Conservation (phyloP, 2,797 vertebrate species). For the Leptatherina wallacei region DNA sequence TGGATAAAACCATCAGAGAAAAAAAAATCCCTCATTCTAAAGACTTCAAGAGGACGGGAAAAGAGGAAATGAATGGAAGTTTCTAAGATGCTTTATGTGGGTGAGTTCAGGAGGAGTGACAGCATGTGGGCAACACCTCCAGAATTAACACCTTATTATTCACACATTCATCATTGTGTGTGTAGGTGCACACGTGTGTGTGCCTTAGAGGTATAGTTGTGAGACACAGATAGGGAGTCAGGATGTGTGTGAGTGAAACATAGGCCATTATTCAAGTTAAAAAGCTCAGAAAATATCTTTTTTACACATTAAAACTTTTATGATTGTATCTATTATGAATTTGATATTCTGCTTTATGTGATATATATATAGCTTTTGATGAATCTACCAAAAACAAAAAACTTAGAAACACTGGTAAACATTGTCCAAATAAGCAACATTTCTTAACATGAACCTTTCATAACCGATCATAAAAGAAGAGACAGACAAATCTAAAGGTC, state of each 20-base stretch:
- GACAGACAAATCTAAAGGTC: too few relatives aligned
- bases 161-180: constrained; percentile 57
- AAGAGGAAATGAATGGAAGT: constrained; percentile 70
- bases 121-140: constrained; percentile 66
- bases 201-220: constrained; percentile 25
- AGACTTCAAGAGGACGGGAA: constrained; percentile 29
- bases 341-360: neutral
- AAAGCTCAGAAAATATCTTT: neutral
- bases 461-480: too few relatives aligned
- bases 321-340: constrained; percentile 3
- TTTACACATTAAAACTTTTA: neutral
- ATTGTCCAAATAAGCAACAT: too few relatives aligned
- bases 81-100: constrained; percentile 57
- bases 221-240: constrained; percentile 15
- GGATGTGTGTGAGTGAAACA: neutral
- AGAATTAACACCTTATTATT: constrained; percentile 76
- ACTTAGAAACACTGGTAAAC: too few relatives aligned
- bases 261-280: neutral
- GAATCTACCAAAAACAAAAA: too few relatives aligned
- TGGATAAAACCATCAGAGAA: constrained; percentile 54
- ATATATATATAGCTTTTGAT: neutral
- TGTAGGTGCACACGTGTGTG: constrained; percentile 7
- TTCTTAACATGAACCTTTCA: too few relatives aligned
- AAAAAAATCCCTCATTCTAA: constrained; percentile 65
- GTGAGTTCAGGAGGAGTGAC: constrained; percentile 48